Base-by-base conservation (phyloP, 2,888 invertebrate genomes). In the Chydorus sphaericus region DNA sequence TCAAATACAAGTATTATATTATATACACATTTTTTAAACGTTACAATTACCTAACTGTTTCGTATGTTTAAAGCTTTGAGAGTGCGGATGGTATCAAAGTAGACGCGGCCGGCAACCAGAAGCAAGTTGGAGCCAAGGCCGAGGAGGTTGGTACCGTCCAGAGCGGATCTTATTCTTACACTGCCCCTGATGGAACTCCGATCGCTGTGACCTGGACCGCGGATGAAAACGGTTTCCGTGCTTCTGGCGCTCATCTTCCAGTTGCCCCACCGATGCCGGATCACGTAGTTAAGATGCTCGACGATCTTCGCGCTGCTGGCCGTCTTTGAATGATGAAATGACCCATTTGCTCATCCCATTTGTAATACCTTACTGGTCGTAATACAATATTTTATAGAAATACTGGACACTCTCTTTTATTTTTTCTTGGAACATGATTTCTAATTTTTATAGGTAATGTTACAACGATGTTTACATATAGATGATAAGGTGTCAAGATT, bases 221-320 rank as follows among this genome's bases (percentile, higher is more conserved):
- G 58, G 77, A 77, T 60, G 76, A 77, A 62, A 75, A 75, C 62
- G 78, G 77, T 6, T 78, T 70, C 71, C 73, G 73, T 59, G 75
- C 77, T 1, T 61, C 62, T 59, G 65, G 66, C 23, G 36, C 26
- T 18, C 57, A 57, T 26, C 30, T 57, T 16, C 57, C 57, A 6
- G 36, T 36, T 8, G 39, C 54, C 2, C 57, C 57, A 3, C 44
- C 57, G 16, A 44, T 57, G 36, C 57, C 57, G 37, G 49, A 55
- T 16, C 49, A 55, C 31, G 55, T 55, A 10, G 26, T 48, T 10
- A 30, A 44, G 33, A 28, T 55, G 10, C 26, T 55, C 18, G 48
- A 18, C 1, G 48, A 44, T 11, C 48, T 55, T 14, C 29, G 48
- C 2, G 20, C 44, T 29, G 33, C 48, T 1, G 55, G 55, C 6